Evolutionary conservation across 2,113 vertebrate species (phyloP).

Genomic region (Passer domesticus): DNA sequence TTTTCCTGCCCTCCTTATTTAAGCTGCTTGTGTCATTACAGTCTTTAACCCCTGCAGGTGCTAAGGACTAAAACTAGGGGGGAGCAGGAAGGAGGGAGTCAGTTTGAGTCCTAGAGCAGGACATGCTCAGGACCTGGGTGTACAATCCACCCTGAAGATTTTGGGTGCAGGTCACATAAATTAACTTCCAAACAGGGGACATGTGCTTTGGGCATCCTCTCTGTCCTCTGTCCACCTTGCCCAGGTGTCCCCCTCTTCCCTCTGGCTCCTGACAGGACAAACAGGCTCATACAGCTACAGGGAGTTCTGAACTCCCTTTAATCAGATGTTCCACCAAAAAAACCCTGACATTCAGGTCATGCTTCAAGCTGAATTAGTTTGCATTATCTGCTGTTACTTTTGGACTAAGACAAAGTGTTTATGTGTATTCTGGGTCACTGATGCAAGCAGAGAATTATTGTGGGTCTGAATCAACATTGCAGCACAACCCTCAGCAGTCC

Average conservation of each 20-base stretch:
- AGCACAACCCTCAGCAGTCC: neutral
- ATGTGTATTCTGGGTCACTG: neutral
- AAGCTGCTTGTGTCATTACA: neutral
- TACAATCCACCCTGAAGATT: neutral
- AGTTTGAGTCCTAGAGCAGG: neutral
- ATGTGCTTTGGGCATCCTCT: neutral
- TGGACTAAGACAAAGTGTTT: neutral
- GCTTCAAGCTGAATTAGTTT: neutral
- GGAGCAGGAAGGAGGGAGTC: neutral
- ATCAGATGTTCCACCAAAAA: neutral
- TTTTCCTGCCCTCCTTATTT: neutral
- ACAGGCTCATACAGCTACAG: neutral
- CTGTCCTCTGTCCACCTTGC: neutral
- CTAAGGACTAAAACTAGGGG: neutral
- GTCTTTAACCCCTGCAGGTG: neutral
- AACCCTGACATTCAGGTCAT: neutral
- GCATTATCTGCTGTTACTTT: neutral
- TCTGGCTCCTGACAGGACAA: neutral
- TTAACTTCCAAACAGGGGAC: neutral
- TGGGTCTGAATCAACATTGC: neutral
- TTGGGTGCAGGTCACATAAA: neutral
- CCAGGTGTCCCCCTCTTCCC: neutral
- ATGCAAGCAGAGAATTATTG: neutral
- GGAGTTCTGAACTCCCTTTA: neutral
- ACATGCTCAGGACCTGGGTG: accelerated